Conservation (phyloP, 2,888 invertebrate genomes). For the Tridacna crocea region DNA sequence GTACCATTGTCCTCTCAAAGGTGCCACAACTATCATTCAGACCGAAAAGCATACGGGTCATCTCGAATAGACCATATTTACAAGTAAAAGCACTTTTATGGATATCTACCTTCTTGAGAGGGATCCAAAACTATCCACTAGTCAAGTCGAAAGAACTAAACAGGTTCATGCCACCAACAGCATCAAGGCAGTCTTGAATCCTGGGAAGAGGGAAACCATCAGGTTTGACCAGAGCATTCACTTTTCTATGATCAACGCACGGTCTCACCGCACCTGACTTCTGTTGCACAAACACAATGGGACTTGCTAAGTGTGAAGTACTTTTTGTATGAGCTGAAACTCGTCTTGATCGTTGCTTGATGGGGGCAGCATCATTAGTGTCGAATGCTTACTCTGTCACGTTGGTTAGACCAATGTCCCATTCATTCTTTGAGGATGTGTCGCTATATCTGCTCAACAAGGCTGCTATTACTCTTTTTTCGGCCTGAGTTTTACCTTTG, state of each 20-base stretch:
- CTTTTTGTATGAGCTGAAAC: conserved; percentile 26
- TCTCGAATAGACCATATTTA: no score
- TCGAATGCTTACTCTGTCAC: conserved; percentile 8
- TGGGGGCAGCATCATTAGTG: conserved; percentile 24
- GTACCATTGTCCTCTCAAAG: no score
- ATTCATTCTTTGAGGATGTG: background rate
- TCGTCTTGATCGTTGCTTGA: conserved; percentile 28
- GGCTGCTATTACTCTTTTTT: background rate
- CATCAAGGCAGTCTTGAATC: no score
- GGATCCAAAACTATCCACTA: no score
- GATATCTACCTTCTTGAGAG: no score
- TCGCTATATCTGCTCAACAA: background rate
- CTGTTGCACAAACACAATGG: conserved; percentile 34
- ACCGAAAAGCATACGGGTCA: no score
- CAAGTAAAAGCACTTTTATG: no score
- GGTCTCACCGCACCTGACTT: conserved; percentile 35
- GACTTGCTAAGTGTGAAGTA: conserved; percentile 31
- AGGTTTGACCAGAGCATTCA: conserved; percentile 22
- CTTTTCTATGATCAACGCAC: conserved; percentile 28
- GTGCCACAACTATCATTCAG: no score
- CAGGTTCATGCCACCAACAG: no score
- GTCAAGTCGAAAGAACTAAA: no score
- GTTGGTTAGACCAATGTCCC: background rate
- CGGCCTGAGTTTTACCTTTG: background rate
- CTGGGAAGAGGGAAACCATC: no score